Conservation (phyloP, 2,113 vertebrate species). For the Nothoprocta perdicaria region DNA sequence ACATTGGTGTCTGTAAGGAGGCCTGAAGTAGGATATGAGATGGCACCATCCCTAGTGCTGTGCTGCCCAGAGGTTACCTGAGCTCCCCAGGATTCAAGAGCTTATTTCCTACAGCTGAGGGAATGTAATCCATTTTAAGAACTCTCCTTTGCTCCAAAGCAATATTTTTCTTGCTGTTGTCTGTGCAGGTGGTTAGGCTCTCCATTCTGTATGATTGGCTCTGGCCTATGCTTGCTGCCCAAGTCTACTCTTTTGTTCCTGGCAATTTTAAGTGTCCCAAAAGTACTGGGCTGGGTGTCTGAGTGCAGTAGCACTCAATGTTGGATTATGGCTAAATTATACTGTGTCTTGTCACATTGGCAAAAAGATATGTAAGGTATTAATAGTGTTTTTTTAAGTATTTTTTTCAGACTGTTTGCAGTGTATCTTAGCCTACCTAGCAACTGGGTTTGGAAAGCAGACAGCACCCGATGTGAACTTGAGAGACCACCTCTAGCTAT, state of each 20-base stretch:
- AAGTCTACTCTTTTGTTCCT: not conserved
- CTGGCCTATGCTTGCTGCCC: not conserved
- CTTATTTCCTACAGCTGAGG: not conserved
- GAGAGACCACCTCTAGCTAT: not conserved
- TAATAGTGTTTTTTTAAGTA: not conserved
- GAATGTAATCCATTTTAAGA: not conserved
- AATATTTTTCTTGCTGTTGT: not conserved
- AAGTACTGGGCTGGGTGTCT: no score
- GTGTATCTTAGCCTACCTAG: not conserved
- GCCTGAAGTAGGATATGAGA: not conserved
- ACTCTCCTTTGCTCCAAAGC: not conserved
- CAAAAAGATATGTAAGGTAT: not conserved
- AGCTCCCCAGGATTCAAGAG: not conserved
- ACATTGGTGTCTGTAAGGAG: not conserved
- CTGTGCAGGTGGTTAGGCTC: not conserved
- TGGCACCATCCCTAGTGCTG: fast-evolving
- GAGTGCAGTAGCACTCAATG: not conserved
- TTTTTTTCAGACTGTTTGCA: not conserved
- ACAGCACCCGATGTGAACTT: fast-evolving
- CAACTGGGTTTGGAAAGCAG: not conserved
- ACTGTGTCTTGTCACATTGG: not conserved
- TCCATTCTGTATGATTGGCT: not conserved
- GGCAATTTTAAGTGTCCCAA: not conserved
- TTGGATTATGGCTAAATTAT: not conserved
- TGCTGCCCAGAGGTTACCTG: not conserved